Evolutionary conservation across 2,888 invertebrate species (phyloP), one percentile per base, ranked within the genome.

Genomic region (Vandiemenella viatica): DNA sequence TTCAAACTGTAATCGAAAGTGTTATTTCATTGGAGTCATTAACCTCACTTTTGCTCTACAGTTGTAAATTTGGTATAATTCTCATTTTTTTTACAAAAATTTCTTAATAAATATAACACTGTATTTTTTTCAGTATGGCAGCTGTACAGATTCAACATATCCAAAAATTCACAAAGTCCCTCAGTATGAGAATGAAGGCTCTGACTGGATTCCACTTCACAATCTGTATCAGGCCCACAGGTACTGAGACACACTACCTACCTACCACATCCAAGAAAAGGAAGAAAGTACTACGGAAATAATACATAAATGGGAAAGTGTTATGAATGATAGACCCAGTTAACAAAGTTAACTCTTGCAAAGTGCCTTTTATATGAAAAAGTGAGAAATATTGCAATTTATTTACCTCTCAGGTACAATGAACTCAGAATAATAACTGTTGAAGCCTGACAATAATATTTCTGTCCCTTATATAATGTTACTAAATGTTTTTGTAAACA

Each of bases 141-240:
- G 52, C 44, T 50, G 52, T 43, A 46, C 44, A 10, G 49, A 52
- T 21, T 49, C 52, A 10, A 40, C 49, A 18, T 52, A 52, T 43
- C 47, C 52, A 15, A 52, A 52, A 45, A 52, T 52, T 10, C 47
- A 45, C 17, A 50, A 47, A 43, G 50, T 50, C 45, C 45, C 43
- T 16, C 48, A 48, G 42, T 44, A 48, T 23, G 43, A 50, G 42
- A 43, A 51, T 38, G 52, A 53, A 23, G 50, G 41, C n/a, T 15
- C 46, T 16, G 52, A 53, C 46, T 53, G 50, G 52, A 48, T 53
- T 40, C 52, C 52, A 4, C 37, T 53, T 15, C 50, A 53, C 20
- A 50, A 47, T 38, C 23, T 53, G 46, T 53, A 53, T 42, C 52
- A 53, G 43, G 52, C 48, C 16, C 50, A 50, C 45, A 18, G 52